A percentile compares a stretch with the other conserved stretches of the same genome.
Conservation (phyloP, 2,113 vertebrate genomes). For the Leiothrix lutea region DNA sequence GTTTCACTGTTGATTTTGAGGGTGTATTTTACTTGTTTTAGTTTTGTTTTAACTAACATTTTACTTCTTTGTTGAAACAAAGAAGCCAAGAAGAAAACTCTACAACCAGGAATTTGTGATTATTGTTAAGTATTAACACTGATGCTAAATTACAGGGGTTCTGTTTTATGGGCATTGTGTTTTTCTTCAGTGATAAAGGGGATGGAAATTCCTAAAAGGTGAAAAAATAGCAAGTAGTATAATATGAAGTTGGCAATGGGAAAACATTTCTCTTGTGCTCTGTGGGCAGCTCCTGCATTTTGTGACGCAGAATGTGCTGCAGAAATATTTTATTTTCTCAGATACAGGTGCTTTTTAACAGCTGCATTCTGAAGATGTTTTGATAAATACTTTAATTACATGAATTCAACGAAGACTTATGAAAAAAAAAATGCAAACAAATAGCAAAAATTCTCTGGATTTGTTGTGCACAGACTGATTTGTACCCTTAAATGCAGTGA, state of each 20-base stretch:
- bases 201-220: background rate
- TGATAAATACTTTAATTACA: background rate
- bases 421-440: background rate
- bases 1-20: background rate
- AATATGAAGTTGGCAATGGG: background rate
- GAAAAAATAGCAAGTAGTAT: background rate
- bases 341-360: background rate
- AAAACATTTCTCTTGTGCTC: background rate
- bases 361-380: background rate
- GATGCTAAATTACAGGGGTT: background rate
- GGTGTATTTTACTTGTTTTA: rapidly evolving
- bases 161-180: rapidly evolving
- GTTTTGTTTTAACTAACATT: rapidly evolving
- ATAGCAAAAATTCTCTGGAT: background rate
- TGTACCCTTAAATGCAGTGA: background rate
- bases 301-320: rapidly evolving
- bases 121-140: background rate
- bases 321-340: background rate
- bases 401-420: background rate
- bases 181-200: background rate
- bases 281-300: background rate
- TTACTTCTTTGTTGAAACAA: background rate
- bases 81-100: background rate
- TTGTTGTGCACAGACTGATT: background rate
- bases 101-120: background rate